Conservation (phyloP, 2,888 invertebrate species). For the Rhagonycha lutea region DNA sequence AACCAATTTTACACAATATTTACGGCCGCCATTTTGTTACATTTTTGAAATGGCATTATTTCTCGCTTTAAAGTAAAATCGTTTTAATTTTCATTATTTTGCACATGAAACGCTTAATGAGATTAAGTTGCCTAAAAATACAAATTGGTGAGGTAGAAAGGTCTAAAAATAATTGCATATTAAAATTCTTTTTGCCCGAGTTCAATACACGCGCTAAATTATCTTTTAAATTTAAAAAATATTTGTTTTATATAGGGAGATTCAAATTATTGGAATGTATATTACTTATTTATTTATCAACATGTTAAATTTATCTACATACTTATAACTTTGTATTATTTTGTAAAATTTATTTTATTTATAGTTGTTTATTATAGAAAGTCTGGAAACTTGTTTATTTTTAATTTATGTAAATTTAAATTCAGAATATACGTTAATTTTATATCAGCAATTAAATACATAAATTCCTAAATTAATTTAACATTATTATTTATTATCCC, state of each 20-base stretch:
- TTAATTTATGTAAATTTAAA: conserved; percentile 1
- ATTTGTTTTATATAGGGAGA: background rate
- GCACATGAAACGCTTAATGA: background rate
- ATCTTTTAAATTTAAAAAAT: background rate
- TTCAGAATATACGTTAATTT: background rate
- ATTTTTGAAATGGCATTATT: no score
- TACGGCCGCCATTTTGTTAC: no score
- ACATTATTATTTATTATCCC: background rate
- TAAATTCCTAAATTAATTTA: background rate
- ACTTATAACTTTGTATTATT: background rate
- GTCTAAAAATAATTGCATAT: background rate
- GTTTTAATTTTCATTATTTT: background rate
- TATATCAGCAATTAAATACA: background rate
- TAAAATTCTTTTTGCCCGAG: background rate
- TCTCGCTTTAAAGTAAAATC: background rate
- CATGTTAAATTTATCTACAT: background rate
- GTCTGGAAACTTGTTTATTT: conserved; percentile 2
- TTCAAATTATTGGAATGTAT: background rate
- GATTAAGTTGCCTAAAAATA: background rate
- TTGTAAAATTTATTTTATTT: background rate
- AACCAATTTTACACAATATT: no score
- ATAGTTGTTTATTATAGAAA: conserved; percentile 1
- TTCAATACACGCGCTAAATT: background rate
- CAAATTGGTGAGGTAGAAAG: background rate
- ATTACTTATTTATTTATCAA: background rate